Evolutionary conservation across 2,888 invertebrate species (phyloP).

Genomic region (Thecocarcelia acutangulata): DNA sequence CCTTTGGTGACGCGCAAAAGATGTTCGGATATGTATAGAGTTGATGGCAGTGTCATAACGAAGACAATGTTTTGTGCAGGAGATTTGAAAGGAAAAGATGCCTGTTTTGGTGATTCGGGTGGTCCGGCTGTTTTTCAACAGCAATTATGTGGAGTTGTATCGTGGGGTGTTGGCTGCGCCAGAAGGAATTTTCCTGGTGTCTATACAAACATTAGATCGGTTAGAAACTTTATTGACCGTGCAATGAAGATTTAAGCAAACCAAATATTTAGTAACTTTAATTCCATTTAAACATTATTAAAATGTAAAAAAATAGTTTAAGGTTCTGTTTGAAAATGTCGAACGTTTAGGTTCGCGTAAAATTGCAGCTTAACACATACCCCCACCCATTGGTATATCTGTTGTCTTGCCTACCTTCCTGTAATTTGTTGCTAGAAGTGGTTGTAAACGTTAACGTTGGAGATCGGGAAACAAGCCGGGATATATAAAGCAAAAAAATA

Average conservation of each 20-base stretch:
- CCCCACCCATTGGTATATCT: too few species aligned
- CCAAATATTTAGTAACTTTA: not conserved
- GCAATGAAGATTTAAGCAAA: conserved; percentile 50
- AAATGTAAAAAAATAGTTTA: too few species aligned
- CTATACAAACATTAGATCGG: conserved; percentile 85
- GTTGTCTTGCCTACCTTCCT: too few species aligned
- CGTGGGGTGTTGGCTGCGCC: conserved; percentile 80
- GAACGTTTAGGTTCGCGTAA: too few species aligned
- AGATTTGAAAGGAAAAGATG: conserved; percentile 72
- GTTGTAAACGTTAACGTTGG: too few species aligned
- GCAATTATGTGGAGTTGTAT: conserved; percentile 86
- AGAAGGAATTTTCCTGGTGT: conserved; percentile 87
- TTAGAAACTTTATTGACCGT: conserved; percentile 69
- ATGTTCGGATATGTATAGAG: conserved; percentile 71
- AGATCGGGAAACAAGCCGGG: too few species aligned
- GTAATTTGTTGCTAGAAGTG: too few species aligned
- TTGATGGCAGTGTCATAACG: conserved; percentile 70
- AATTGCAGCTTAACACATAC: too few species aligned
- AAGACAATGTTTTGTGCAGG: conserved; percentile 77
- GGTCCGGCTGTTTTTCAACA: conserved; percentile 76
- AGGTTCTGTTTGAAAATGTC: too few species aligned
- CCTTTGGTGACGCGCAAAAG: conserved; percentile 72
- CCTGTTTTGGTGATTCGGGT: conserved; percentile 79
- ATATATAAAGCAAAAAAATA: too few species aligned
- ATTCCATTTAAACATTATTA: too few species aligned